Percentiles rank a stretch among this genome's conserved stretches.
phyloP scores from a whole-genome alignment of 35 echinoderm and acorn worm species.

The Holothuria glaberrima region DNA sequence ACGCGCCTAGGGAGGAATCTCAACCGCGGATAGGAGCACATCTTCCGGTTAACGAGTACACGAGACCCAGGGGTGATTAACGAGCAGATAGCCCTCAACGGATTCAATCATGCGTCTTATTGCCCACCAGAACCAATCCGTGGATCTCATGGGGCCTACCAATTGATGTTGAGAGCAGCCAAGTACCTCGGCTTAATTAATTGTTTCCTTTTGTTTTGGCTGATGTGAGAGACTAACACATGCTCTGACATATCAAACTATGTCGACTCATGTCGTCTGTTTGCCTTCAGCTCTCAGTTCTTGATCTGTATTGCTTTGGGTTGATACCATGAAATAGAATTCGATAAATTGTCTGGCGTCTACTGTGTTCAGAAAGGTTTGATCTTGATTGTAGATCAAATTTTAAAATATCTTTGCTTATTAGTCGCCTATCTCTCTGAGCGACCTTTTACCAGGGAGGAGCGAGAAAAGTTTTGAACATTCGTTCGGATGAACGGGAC shows the following conservation, averaged over 20 bases:
- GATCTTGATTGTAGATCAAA: too few relatives aligned
- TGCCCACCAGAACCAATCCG: constrained; percentile 11
- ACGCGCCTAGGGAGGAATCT: too few relatives aligned
- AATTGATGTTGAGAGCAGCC: constrained; percentile 1
- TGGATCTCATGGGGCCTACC: constrained; percentile 36
- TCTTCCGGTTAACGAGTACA: too few relatives aligned
- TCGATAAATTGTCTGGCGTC: constrained; percentile 35
- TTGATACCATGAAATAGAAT: not conserved
- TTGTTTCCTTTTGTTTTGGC: constrained; percentile 44
- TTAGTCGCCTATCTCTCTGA: too few relatives aligned
- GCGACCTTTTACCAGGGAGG: too few relatives aligned
- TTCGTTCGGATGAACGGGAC: too few relatives aligned
- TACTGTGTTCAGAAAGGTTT: too few relatives aligned
- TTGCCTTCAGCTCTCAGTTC: constrained; percentile 1
- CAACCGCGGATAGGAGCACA: too few relatives aligned
- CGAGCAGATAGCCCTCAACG: constrained; percentile 3
- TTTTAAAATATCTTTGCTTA: too few relatives aligned
- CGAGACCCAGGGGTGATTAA: constrained; percentile 21
- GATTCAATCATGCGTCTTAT: constrained; percentile 8
- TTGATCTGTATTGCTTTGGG: not conserved
- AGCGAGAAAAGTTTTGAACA: too few relatives aligned
- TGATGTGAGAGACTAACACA: not conserved
- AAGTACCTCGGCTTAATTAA: constrained; percentile 24
- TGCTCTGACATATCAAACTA: constrained; percentile 25
- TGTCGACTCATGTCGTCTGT: not conserved